Conservation (phyloP, 2,888 invertebrate genomes). For the Caenorhabditis sp. region DNA sequence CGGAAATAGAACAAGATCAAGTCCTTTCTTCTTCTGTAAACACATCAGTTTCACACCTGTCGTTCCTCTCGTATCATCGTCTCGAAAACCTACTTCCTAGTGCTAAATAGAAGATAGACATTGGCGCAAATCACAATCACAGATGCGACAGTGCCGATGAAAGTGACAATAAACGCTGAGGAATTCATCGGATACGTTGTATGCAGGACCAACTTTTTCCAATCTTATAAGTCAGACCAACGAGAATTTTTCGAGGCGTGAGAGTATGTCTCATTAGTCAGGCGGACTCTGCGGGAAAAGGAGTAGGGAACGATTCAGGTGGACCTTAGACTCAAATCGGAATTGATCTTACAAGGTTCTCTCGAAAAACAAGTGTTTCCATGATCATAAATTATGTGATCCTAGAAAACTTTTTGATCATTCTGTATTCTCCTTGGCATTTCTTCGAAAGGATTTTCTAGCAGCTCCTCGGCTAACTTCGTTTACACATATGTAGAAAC, state of each 20-base stretch:
- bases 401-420: too few species aligned
- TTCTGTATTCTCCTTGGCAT: too few species aligned
- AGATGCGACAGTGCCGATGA: constrained; percentile 30
- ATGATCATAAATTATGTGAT: too few species aligned
- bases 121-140: constrained; percentile 15
- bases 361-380: neutral
- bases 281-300: neutral
- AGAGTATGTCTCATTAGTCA: constrained; percentile 47
- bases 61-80: too few species aligned
- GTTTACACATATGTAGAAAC: too few species aligned
- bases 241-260: constrained; percentile 26
- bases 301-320: neutral
- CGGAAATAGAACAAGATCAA: constrained; percentile 47
- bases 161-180: constrained; percentile 38
- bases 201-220: neutral
- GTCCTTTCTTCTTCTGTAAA: constrained; percentile 30
- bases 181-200: constrained; percentile 20
- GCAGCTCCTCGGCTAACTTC: too few species aligned
- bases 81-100: constrained; percentile 22
- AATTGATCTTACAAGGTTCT: neutral
- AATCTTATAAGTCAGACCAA: neutral
- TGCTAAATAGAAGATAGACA: constrained; percentile 14
- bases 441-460: too few species aligned
- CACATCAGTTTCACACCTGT: neutral
- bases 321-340: neutral